These are phyloP conservation scores for Etheostoma spectabile DNA, from an alignment of 2,113 vertebrate species.

Conservation along the genomic window DNA sequence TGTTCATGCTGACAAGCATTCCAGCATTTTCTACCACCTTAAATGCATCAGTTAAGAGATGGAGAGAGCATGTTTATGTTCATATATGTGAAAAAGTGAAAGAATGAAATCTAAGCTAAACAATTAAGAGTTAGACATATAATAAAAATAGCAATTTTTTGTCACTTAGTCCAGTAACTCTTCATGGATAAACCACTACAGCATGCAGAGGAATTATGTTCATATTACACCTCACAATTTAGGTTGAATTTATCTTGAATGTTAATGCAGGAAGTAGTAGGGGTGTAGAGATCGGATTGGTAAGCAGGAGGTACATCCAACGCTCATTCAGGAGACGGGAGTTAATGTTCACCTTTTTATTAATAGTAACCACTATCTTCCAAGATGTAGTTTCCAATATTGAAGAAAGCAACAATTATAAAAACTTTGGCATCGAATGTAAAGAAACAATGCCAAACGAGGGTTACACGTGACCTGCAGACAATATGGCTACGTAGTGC, in stretches of 20 bases:
- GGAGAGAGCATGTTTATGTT: not conserved
- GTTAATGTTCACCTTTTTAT: not conserved
- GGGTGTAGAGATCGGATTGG: not conserved
- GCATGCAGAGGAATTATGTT: not conserved
- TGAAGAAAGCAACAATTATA: not conserved
- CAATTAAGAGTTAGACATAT: not conserved
- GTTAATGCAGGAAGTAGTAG: not conserved
- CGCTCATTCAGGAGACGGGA: not conserved
- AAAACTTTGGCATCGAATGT: not conserved
- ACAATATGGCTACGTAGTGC: no score
- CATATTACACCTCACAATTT: not conserved
- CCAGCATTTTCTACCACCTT: slow-evolving; percentile 9
- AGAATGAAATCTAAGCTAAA: not conserved
- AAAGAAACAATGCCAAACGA: not conserved
- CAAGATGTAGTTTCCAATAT: not conserved
- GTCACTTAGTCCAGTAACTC: not conserved
- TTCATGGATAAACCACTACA: not conserved
- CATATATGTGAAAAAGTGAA: not conserved
- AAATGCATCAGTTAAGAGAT: slow-evolving; percentile 23
- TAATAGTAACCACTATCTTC: not conserved
- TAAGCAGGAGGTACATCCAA: not conserved
- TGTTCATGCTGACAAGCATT: slow-evolving; percentile 61
- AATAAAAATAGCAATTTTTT: not conserved
- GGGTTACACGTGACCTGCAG: no score
- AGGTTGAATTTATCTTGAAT: not conserved